Percentiles rank a stretch among this genome's conserved stretches.
Conservation (phyloP, 1,140 invertebrate genomes). For the Drosophila takahashii region DNA sequence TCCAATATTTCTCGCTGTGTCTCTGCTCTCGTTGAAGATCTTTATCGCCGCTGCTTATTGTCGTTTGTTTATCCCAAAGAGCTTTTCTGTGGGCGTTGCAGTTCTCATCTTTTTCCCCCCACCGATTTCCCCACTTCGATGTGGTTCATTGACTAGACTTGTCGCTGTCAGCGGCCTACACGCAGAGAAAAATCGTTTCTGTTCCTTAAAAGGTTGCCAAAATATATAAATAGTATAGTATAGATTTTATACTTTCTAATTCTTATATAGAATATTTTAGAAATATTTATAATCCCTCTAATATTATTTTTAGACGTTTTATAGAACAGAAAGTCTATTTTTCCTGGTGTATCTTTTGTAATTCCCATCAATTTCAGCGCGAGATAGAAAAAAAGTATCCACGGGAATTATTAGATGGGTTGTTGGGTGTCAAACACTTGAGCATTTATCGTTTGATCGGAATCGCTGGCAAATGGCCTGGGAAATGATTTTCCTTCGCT, state of each 20-base stretch:
- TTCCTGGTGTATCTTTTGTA: background rate
- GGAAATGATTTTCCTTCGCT: conserved; percentile 22
- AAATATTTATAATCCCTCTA: too few species aligned
- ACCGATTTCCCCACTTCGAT: background rate
- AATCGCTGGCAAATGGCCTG: conserved; percentile 45
- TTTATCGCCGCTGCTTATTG: conserved; percentile 37
- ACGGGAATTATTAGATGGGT: conserved; percentile 26
- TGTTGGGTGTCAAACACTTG: conserved; percentile 73
- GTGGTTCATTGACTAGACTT: conserved; percentile 45
- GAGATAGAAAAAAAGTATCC: background rate
- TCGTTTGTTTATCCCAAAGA: conserved; percentile 49
- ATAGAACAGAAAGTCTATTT: too few species aligned
- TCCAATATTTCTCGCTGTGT: conserved; percentile 9
- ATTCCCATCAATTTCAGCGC: conserved; percentile 1
- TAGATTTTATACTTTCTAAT: too few species aligned
- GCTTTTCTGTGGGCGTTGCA: conserved; percentile 51
- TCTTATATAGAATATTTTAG: too few species aligned
- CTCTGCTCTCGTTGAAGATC: conserved; percentile 29
- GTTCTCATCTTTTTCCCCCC: conserved; percentile 20
- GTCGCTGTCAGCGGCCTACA: conserved; percentile 29
- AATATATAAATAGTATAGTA: background rate
- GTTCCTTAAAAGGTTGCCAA: background rate
- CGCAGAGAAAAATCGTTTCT: background rate
- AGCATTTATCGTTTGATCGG: conserved; percentile 44
- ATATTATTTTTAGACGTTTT: too few species aligned